phyloP scores from a whole-genome alignment of 1,140 invertebrate genomes.

The Drosophila chauvacae region DNA sequence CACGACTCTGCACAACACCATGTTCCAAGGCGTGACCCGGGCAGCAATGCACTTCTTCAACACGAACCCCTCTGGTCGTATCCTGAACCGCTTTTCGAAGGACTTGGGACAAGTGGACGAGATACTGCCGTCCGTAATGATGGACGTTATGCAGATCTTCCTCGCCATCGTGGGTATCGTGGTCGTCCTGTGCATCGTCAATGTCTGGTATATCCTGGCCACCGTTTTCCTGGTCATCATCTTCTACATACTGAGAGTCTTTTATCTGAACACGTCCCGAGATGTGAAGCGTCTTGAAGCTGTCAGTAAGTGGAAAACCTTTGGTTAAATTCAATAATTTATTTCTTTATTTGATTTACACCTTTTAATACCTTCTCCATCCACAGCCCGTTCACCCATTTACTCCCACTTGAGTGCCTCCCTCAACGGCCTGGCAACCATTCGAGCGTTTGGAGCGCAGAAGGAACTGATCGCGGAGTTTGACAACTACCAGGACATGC shows the following conservation, averaged over 20 bases:
- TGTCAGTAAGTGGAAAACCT: constrained; percentile 88
- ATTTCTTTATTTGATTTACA: background rate
- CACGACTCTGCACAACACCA: constrained; percentile 89
- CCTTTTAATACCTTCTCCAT: background rate
- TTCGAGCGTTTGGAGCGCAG: constrained; percentile 93
- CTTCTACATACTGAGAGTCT: constrained; percentile 90
- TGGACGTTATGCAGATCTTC: constrained; percentile 91
- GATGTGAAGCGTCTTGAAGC: constrained; percentile 95
- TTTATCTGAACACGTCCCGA: constrained; percentile 93
- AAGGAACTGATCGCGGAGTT: constrained; percentile 92
- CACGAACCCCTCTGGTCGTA: constrained; percentile 90
- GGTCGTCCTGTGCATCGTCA: constrained; percentile 90
- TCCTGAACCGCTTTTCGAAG: constrained; percentile 93
- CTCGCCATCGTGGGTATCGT: constrained; percentile 90
- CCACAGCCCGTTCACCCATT: constrained; percentile 91
- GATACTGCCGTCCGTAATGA: constrained; percentile 90
- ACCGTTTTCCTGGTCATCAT: constrained; percentile 88
- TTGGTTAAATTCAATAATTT: background rate
- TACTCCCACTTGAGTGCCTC: constrained; percentile 95
- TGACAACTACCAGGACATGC: constrained; percentile 90
- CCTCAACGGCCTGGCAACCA: constrained; percentile 94
- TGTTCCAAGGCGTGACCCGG: constrained; percentile 91
- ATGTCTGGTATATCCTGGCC: constrained; percentile 90
- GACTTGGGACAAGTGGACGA: constrained; percentile 95
- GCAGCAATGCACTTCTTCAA: constrained; percentile 94